A percentile compares a stretch with the other conserved stretches of the same genome.
These are phyloP conservation scores for Xanthia icteritia DNA, from an alignment of 2,888 invertebrate genomes.

Conservation along the genomic window DNA sequence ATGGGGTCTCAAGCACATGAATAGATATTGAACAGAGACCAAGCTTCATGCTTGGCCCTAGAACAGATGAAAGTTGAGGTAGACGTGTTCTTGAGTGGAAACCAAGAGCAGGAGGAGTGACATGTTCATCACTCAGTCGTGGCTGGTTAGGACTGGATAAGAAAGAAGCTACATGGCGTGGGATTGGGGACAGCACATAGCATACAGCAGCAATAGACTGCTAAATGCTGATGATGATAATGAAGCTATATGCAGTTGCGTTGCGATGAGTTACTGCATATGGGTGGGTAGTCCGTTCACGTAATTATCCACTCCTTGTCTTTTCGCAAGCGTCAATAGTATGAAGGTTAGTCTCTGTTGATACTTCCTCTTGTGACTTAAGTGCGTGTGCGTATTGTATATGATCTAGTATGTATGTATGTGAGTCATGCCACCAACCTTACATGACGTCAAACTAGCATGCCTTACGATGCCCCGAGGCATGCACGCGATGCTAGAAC, in stretches of 20 bases:
- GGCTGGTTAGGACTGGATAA: not conserved
- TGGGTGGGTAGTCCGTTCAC: not conserved
- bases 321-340: not conserved
- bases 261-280: not conserved
- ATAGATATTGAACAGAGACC: not conserved
- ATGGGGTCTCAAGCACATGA: not conserved
- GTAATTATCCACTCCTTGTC: not conserved
- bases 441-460: conserved; percentile 36
- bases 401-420: conserved; percentile 16
- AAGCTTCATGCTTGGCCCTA: not conserved
- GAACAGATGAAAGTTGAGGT: not conserved
- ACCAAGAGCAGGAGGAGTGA: not conserved
- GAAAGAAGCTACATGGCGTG: too few relatives aligned
- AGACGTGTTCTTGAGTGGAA: not conserved
- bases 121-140: not conserved
- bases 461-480: not conserved
- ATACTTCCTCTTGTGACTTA: too few relatives aligned
- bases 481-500: conserved; percentile 32
- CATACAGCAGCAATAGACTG: not conserved
- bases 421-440: not conserved
- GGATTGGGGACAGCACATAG: too few relatives aligned
- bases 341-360: conserved; percentile 8
- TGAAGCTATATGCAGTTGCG: not conserved
- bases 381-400: not conserved
- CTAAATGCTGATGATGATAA: not conserved